Percentiles rank a stretch among this genome's conserved stretches.
Evolutionary conservation across 2,113 vertebrate species (phyloP).

Genomic region (human): GRCh38 chr7:45503001-45503500

Average conservation of each 20-base stretch:
- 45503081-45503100: too few relatives aligned
- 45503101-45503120: too few relatives aligned
- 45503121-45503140: not conserved
- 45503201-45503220: too few relatives aligned
- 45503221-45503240: not conserved
- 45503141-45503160: not conserved
- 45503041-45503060: too few relatives aligned
- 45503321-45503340: not conserved
- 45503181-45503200: not conserved
- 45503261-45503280: accelerated
- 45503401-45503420: not conserved
- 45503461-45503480: not conserved
- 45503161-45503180: not conserved
- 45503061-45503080: too few relatives aligned
- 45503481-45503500: not conserved
- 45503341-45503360: too few relatives aligned
- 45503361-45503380: not conserved
- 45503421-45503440: not conserved
- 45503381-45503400: not conserved
- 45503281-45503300: not conserved
- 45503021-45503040: too few relatives aligned
- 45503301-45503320: not conserved
- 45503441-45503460: not conserved
- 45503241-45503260: not conserved
- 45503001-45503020: too few relatives aligned